Percentiles rank a stretch among this genome's conserved stretches.
These are phyloP conservation scores for Tonatia bakeri DNA, from an alignment of 2,113 vertebrate species.

Conservation along the genomic window DNA sequence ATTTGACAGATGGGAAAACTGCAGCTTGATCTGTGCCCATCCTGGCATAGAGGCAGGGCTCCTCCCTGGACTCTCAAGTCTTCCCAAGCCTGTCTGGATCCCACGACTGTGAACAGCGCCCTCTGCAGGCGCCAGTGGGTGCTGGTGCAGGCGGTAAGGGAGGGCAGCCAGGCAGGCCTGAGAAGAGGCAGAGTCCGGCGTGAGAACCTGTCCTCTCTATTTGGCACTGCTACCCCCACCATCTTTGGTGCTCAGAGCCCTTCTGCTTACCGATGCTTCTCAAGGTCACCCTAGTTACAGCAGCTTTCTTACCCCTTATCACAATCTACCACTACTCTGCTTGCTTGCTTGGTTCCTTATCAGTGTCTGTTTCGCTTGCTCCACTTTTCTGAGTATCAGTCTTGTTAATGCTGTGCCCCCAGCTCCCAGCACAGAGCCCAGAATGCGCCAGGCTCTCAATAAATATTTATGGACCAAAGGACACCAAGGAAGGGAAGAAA, in stretches of 20 bases:
- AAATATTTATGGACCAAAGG: background rate
- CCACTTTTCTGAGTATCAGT: background rate
- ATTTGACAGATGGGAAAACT: background rate
- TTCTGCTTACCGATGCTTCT: background rate
- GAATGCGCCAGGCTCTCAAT: background rate
- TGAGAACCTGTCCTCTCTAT: background rate
- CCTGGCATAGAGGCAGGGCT: background rate
- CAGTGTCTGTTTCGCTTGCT: background rate
- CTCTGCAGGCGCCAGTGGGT: background rate
- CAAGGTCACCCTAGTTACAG: background rate
- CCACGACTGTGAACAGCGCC: background rate
- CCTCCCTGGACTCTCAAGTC: background rate
- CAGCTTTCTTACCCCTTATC: background rate
- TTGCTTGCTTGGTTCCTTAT: background rate
- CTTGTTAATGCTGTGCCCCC: background rate
- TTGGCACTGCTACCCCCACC: background rate
- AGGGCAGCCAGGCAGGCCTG: background rate
- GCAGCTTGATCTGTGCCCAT: background rate
- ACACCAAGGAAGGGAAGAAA: background rate
- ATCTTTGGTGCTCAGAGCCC: background rate
- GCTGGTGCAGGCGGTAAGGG: background rate
- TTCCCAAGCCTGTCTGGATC: background rate
- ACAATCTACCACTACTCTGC: background rate
- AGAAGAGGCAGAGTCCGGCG: background rate
- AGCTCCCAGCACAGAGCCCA: background rate